Evolutionary conservation across 2,797 vertebrate genomes (phyloP).

Genomic region (Okamejei kenojei): DNA sequence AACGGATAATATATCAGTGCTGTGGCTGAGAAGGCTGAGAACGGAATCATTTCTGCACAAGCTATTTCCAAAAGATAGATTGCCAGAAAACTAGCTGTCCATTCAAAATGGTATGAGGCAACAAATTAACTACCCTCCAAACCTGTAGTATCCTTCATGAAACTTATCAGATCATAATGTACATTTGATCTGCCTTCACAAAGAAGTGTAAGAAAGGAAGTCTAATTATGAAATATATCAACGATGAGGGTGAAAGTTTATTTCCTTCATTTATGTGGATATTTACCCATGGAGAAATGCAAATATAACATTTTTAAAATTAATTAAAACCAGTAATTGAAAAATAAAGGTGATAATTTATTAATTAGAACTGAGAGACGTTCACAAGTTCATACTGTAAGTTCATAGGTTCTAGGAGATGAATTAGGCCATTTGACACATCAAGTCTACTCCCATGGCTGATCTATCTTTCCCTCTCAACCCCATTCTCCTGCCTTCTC

Average conservation of each 20-base stretch:
- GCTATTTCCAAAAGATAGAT: slow-evolving; percentile 12
- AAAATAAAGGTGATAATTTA: not conserved
- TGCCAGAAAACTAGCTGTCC: too few species aligned
- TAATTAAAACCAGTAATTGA: not conserved
- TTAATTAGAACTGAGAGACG: not conserved
- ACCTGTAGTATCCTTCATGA: not conserved
- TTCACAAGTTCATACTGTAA: too few species aligned
- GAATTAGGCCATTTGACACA: too few species aligned
- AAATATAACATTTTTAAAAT: not conserved
- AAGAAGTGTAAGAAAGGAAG: too few species aligned
- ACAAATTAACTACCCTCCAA: not conserved
- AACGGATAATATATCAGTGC: too few species aligned
- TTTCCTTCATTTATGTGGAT: not conserved
- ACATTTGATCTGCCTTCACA: not conserved
- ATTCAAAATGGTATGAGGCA: not conserved
- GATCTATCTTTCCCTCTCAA: too few species aligned
- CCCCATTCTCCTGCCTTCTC: too few species aligned
- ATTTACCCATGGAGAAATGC: not conserved
- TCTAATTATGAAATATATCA: not conserved
- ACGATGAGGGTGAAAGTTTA: not conserved
- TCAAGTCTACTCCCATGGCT: too few species aligned
- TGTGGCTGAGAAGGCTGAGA: not conserved
- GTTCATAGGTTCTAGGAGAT: too few species aligned
- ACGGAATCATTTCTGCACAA: not conserved
- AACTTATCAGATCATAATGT: not conserved